Evolutionary conservation across 1,140 invertebrate genomes (phyloP).

Genomic region (Idris sp.): DNA sequence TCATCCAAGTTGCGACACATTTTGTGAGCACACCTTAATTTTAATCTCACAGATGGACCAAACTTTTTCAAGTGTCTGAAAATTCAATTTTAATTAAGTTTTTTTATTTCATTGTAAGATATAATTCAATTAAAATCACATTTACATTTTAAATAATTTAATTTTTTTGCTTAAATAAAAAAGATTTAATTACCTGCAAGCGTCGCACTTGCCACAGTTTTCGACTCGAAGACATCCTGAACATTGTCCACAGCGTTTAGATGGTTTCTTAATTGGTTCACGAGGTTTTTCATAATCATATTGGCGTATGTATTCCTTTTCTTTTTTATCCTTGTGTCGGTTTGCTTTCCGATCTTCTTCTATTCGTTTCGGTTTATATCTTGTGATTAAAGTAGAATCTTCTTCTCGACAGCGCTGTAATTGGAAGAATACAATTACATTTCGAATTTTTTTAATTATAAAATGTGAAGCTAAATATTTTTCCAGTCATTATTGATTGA

Average conservation of each 20-base stretch:
- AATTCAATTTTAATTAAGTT: not conserved
- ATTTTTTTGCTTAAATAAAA: too few species aligned
- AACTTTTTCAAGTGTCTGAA: conserved; percentile 85
- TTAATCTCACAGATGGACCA: conserved; percentile 84
- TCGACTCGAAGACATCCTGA: conserved; percentile 87
- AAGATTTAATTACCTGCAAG: conserved; percentile 80
- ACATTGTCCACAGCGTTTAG: conserved; percentile 88
- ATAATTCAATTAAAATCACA: too few species aligned
- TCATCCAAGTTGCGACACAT: conserved; percentile 73
- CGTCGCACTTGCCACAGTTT: conserved; percentile 92
- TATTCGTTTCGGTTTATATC: conserved; percentile 85
- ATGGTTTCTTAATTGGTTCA: conserved; percentile 69
- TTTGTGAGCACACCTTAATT: conserved; percentile 83
- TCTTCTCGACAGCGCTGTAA: conserved; percentile 85
- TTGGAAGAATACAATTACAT: not conserved
- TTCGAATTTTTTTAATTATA: not conserved
- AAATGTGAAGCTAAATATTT: not conserved
- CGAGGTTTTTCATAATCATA: conserved; percentile 72
- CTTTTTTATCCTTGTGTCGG: conserved; percentile 67
- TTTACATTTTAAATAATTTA: not conserved
- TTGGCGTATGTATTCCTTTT: conserved; percentile 68
- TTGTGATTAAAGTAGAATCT: conserved; percentile 88
- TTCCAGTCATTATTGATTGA: too few species aligned
- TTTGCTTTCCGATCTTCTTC: conserved; percentile 79
- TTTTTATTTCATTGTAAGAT: too few species aligned